Evolutionary conservation across 2,888 invertebrate species (phyloP), one percentile per base, ranked within the genome.

Genomic region (Limnephilus auricula): DNA sequence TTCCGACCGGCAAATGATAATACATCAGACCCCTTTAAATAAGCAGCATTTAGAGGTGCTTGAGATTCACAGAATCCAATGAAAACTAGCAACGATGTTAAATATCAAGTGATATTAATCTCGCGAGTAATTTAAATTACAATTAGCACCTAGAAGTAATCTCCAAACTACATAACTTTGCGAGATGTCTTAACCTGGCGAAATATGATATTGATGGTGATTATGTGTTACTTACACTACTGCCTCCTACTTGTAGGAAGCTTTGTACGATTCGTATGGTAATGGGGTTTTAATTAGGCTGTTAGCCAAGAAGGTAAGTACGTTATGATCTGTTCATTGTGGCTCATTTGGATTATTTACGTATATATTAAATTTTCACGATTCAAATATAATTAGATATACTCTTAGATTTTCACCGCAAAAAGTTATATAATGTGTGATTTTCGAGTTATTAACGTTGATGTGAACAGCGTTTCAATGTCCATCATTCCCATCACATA

Each of bases 191-290:
- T n/a, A 65, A 65, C 65, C n/a, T 65, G 65, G 65, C 65, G 65
- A 65, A 65, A 65, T 65, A n/a, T n/a, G 65, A 65, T 65, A 65
- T 32, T 82, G 34, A 34, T 82, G 82, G 25, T 82, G 82, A 82
- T 82, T 65, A 25, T 65, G 15, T 45, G 65, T 65, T 65, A 25
- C 65, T 65, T 65, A 65, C 65, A 65, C 65, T 9, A n/a, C 25
- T 65, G n/a, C 9, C 65, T 65, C 25, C 25, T 65, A 6, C 65
- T 65, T 50, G 18, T 18, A 15, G 50, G 65, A 65, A 25, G 25
- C 25, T 65, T 25, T 18, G 5, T 25, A 25, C 30, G 32, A 32
- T 32, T 34, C 32, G 82, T 82, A 34, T 10, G 82, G 34, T 82
- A 82, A 82, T 82, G 82, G 34, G 82, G 3, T 82, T 82, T 82